Evolutionary conservation across 92 coral and sea anemone genomes (phyloP).

Genomic region (Parazoanthus darwini): DNA sequence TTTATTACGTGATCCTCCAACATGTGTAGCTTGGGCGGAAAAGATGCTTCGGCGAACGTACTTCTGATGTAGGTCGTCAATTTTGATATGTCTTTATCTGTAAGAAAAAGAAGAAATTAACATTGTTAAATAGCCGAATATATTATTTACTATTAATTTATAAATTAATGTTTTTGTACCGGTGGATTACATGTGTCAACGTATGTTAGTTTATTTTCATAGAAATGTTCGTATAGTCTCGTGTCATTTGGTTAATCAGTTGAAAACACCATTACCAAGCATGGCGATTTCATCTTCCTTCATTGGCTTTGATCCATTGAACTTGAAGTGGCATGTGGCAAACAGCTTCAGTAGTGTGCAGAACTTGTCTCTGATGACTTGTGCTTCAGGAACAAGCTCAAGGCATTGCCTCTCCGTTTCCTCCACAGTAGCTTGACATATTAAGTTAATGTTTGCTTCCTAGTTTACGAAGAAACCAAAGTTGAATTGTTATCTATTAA

Average conservation of each 20-base stretch:
- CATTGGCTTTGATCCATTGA: slow-evolving; percentile 5
- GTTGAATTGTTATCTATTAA: too few species aligned
- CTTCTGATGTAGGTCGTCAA: neutral
- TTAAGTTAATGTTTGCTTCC: neutral
- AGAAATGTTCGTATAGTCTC: too few species aligned
- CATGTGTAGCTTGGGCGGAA: neutral
- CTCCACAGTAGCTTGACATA: neutral
- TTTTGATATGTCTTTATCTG: neutral
- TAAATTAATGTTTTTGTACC: too few species aligned
- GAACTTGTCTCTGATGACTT: slow-evolving; percentile 16
- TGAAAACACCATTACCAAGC: neutral
- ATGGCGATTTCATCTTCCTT: slow-evolving; percentile 12
- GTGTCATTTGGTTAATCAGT: neutral
- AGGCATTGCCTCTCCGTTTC: neutral
- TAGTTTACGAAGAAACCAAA: neutral
- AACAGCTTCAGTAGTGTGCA: slow-evolving; percentile 4
- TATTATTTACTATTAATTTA: too few species aligned
- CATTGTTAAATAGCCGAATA: neutral
- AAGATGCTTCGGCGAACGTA: neutral
- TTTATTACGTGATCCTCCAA: neutral
- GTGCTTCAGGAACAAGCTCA: slow-evolving; percentile 8
- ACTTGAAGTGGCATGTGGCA: neutral
- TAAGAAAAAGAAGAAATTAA: too few species aligned
- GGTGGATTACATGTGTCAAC: too few species aligned
- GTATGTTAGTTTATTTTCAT: too few species aligned